Evolutionary conservation across 2,888 invertebrate species (phyloP).

Genomic region (Emmelina monodactyla): DNA sequence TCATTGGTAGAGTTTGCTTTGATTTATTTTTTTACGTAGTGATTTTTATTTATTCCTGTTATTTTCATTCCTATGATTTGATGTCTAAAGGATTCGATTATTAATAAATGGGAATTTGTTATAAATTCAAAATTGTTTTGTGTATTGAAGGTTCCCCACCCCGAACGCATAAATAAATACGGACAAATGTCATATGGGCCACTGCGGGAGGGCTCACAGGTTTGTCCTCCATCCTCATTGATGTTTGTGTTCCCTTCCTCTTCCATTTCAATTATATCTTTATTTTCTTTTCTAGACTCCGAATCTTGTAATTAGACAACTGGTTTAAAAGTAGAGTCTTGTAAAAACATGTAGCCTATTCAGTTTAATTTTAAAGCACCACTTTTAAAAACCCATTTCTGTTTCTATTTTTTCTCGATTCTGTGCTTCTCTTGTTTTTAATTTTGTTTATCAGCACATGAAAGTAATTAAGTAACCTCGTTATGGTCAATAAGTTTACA

Average conservation of each 20-base stretch:
- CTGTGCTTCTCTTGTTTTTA: conserved; percentile 27
- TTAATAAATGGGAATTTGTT: conserved; percentile 18
- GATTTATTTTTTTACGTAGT: conserved; percentile 26
- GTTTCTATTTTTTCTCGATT: conserved; percentile 25
- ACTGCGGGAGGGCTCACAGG: conserved; percentile 73
- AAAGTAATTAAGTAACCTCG: conserved; percentile 41
- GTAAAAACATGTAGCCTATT: conserved; percentile 6
- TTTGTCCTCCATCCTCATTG: conserved; percentile 64
- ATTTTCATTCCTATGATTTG: conserved; percentile 35
- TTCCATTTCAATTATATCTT: conserved; percentile 36
- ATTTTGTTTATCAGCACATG: conserved; percentile 65
- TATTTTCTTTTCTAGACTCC: conserved; percentile 20
- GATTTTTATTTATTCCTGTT: conserved; percentile 29
- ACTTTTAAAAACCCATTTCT: conserved; percentile 22
- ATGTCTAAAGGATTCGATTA: conserved; percentile 33
- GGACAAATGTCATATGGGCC: conserved; percentile 73
- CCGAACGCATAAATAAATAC: conserved; percentile 68
- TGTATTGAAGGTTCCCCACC: conserved; percentile 73
- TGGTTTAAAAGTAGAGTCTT: conserved; percentile 9
- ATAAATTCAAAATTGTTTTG: conserved; percentile 58
- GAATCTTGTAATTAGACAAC: background rate
- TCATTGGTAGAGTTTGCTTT: conserved; percentile 23
- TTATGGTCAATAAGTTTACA: conserved; percentile 21
- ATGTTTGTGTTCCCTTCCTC: conserved; percentile 59
- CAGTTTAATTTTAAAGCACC: background rate